Evolutionary conservation across 2,113 vertebrate species (phyloP).

Genomic region (Alaudala cheleensis): DNA sequence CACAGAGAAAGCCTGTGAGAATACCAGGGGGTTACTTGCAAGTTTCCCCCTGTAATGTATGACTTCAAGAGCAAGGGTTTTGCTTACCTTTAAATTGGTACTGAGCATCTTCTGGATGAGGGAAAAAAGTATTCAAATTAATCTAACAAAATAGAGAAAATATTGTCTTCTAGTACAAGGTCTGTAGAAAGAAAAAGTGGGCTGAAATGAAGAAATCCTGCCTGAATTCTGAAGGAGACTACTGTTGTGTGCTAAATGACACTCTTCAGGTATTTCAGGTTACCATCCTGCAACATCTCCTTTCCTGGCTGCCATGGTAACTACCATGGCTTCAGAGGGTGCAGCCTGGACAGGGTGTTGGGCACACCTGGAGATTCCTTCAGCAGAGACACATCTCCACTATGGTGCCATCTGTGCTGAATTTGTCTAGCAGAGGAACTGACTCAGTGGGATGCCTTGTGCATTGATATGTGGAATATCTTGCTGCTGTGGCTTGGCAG

Average conservation of each 20-base stretch:
- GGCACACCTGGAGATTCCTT: not conserved
- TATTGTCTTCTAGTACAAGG: not conserved
- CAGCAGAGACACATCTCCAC: not conserved
- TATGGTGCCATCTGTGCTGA: not conserved
- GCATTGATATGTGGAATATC: not conserved
- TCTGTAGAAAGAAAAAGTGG: not conserved
- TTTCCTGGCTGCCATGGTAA: not conserved
- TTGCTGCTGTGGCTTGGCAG: not conserved
- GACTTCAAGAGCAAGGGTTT: not conserved
- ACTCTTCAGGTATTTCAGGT: not conserved
- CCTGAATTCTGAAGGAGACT: not conserved
- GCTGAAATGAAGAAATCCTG: not conserved
- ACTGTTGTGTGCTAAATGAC: not conserved
- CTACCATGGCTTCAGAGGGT: not conserved
- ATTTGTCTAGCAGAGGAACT: not conserved
- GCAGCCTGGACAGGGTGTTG: not conserved
- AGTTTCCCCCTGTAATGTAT: not conserved
- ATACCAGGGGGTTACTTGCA: not conserved
- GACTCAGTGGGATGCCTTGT: not conserved
- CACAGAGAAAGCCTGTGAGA: not conserved
- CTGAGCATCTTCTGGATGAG: not conserved
- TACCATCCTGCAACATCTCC: not conserved
- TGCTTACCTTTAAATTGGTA: not conserved
- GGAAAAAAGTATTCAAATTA: not conserved
- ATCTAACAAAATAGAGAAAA: not conserved